A percentile compares a stretch with the other conserved stretches of the same genome.
phyloP scores from a whole-genome alignment of 2,888 invertebrate genomes.

The Agrotis exclamationis region DNA sequence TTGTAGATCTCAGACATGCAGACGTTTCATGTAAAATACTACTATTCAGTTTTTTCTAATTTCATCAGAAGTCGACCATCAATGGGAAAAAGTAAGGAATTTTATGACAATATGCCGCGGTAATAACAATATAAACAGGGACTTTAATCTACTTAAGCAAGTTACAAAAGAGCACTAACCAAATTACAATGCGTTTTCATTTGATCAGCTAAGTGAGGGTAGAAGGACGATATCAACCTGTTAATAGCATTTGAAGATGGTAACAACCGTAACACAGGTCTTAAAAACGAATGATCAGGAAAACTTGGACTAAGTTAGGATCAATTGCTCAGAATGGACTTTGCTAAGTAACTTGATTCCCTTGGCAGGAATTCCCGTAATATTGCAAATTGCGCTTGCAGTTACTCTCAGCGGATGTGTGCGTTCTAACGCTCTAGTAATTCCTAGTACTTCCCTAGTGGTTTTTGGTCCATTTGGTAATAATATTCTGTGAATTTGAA shows the following conservation, averaged over 20 bases:
- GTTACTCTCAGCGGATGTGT: conserved; percentile 8
- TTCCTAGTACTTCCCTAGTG: conserved; percentile 24
- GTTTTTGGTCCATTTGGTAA: conserved; percentile 44
- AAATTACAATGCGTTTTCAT: conserved; percentile 46
- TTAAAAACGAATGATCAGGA: conserved; percentile 56
- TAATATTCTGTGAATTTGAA: conserved; percentile 45
- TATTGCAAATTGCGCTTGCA: conserved; percentile 48
- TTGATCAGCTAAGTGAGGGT: conserved; percentile 50
- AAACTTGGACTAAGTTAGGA: conserved; percentile 51
- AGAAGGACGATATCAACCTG: conserved; percentile 36
- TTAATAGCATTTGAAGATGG: conserved; percentile 28
- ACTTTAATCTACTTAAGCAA: background rate
- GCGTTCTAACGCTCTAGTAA: conserved; percentile 34
- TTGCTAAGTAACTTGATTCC: conserved; percentile 52
- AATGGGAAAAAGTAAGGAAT: too few relatives aligned
- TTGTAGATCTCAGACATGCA: too few relatives aligned
- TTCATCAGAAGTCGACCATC: too few relatives aligned
- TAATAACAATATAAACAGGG: background rate
- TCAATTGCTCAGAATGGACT: conserved; percentile 57
- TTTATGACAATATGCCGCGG: too few relatives aligned
- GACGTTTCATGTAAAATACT: too few relatives aligned
- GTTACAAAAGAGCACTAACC: conserved; percentile 29
- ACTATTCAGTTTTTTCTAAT: too few relatives aligned
- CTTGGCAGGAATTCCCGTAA: conserved; percentile 44
- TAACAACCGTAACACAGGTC: conserved; percentile 39